A percentile compares a stretch with the other conserved stretches of the same genome.
These are phyloP conservation scores for Cryptocheilus praepositus DNA, from an alignment of 2,888 invertebrate genomes.

Conservation along the genomic window DNA sequence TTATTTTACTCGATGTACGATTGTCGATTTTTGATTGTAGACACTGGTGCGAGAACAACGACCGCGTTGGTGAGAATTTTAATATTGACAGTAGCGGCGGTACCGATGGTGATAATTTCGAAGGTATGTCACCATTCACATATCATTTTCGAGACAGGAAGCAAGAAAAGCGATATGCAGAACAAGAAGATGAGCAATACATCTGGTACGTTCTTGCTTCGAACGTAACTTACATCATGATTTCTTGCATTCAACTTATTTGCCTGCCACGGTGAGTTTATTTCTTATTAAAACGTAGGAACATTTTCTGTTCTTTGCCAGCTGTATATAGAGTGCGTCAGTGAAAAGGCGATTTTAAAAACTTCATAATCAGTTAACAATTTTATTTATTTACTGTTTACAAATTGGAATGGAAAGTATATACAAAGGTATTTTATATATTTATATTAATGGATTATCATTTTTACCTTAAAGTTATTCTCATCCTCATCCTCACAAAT, in stretches of 20 bases:
- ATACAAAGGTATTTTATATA: too few relatives aligned
- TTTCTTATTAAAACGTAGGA: too few relatives aligned
- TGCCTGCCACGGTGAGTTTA: slow-evolving; percentile 84
- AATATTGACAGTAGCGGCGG: slow-evolving; percentile 74
- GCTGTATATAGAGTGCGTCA: too few relatives aligned
- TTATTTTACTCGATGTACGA: not conserved
- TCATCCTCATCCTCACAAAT: too few relatives aligned
- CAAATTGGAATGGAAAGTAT: too few relatives aligned
- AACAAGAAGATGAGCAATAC: slow-evolving; percentile 88
- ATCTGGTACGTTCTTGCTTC: slow-evolving; percentile 90
- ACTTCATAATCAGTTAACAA: too few relatives aligned
- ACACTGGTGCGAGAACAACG: slow-evolving; percentile 2
- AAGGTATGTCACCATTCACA: slow-evolving; percentile 87
- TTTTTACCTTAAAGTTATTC: too few relatives aligned
- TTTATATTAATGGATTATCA: too few relatives aligned
- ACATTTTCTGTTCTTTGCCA: too few relatives aligned
- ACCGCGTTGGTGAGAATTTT: not conserved
- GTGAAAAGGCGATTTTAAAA: too few relatives aligned
- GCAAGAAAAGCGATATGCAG: slow-evolving; percentile 87
- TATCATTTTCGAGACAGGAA: slow-evolving; percentile 87
- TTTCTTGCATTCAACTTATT: slow-evolving; percentile 87
- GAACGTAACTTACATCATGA: slow-evolving; percentile 84
- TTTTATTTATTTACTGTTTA: too few relatives aligned
- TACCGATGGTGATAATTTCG: slow-evolving; percentile 75
- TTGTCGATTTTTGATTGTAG: not conserved